Conservation (phyloP, 2,113 vertebrate genomes). For the Phalacrocorax brasilianus region DNA sequence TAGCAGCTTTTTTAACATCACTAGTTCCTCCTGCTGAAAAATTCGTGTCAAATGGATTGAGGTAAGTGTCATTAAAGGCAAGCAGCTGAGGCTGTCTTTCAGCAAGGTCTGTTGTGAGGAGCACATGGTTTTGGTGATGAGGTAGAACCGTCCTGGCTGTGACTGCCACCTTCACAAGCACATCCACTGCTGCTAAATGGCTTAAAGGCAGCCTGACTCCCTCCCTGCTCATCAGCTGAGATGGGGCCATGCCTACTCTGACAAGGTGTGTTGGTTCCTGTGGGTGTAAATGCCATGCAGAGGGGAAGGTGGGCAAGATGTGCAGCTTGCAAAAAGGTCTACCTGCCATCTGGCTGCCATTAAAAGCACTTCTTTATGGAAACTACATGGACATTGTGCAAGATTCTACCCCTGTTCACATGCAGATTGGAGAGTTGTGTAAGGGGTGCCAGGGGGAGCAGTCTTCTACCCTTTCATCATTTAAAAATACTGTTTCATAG, state of each 20-base stretch:
- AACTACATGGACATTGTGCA: no score
- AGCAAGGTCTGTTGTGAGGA: neutral
- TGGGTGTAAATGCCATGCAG: neutral
- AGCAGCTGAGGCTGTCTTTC: neutral
- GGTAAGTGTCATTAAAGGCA: neutral
- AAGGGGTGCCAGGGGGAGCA: neutral
- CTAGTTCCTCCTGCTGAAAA: neutral
- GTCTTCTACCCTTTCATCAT: neutral
- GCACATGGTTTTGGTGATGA: fast-evolving
- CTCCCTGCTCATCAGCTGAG: neutral
- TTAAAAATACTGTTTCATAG: neutral
- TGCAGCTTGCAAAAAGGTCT: neutral
- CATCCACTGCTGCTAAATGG: neutral
- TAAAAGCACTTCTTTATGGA: neutral
- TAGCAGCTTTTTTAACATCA: neutral
- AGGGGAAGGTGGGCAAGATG: neutral
- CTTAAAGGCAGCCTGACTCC: neutral
- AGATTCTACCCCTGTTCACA: neutral
- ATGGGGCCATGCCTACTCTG: neutral
- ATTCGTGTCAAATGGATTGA: neutral
- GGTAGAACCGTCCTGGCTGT: neutral
- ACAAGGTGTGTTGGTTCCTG: neutral
- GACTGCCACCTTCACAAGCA: neutral
- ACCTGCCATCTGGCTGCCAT: neutral
- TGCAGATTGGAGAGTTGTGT: neutral